phyloP scores from a whole-genome alignment of 1,140 invertebrate genomes.

The Steinernema feltiae region DNA sequence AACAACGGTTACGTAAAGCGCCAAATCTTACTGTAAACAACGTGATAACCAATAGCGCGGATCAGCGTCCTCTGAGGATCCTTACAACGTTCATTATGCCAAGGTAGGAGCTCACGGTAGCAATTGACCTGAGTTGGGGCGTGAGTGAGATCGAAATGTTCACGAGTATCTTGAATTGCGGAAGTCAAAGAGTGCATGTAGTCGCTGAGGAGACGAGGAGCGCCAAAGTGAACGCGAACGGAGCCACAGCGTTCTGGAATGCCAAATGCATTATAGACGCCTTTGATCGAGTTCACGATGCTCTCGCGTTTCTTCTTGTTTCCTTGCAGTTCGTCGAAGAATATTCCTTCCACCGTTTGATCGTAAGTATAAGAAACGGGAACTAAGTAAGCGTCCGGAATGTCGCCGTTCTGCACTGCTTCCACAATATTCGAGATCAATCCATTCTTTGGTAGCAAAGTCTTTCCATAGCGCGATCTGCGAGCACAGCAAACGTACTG shows the following conservation, averaged over 20 bases:
- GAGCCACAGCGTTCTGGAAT: conserved; percentile 76
- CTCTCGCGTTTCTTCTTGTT: conserved; percentile 50
- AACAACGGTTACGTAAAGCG: too few relatives aligned
- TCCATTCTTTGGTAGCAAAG: conserved; percentile 63
- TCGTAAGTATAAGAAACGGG: conserved; percentile 89
- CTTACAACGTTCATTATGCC: conserved; percentile 21
- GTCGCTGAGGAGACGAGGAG: conserved; percentile 80
- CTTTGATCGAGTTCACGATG: conserved; percentile 74
- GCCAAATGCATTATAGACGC: conserved; percentile 76
- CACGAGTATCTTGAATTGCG: conserved; percentile 45
- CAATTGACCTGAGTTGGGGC: background rate
- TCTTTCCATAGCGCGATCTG: conserved; percentile 47
- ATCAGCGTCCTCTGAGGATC: conserved; percentile 29
- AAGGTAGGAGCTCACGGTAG: conserved; percentile 35
- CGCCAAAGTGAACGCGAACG: conserved; percentile 82
- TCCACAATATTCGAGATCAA: conserved; percentile 86
- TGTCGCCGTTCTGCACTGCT: conserved; percentile 73
- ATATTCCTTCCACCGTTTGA: conserved; percentile 82
- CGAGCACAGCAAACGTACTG: conserved; percentile 63
- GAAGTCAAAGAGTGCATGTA: background rate
- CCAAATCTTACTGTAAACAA: conserved; percentile 23
- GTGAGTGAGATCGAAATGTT: background rate
- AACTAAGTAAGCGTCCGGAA: conserved; percentile 82
- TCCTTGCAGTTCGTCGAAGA: conserved; percentile 71
- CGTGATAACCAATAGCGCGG: conserved; percentile 36